Percentiles rank a stretch among this genome's conserved stretches.
Evolutionary conservation across 2,797 vertebrate genomes (phyloP).

Genomic region (Gadopsis marmoratus): DNA sequence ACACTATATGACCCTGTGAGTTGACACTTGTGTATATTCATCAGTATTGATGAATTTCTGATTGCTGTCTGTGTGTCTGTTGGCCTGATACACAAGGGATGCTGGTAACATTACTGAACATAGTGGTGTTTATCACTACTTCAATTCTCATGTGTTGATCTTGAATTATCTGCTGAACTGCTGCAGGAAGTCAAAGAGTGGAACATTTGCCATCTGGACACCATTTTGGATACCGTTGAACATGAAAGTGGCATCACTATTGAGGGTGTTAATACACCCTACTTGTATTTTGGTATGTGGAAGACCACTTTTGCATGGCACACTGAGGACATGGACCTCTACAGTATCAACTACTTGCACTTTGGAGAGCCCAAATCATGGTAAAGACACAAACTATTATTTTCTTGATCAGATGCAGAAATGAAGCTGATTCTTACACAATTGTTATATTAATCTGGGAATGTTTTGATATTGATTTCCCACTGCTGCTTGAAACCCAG

Average conservation of each 20-base stretch:
- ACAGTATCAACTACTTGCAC: slow-evolving; percentile 98
- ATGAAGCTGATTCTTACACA: neutral
- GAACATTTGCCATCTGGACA: slow-evolving; percentile 93
- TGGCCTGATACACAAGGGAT: neutral
- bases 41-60: neutral
- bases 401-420: neutral
- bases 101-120: neutral
- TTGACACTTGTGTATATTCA: slow-evolving; percentile 33
- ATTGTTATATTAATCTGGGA: neutral
- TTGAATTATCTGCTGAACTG: slow-evolving; percentile 20
- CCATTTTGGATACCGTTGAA: slow-evolving; percentile 95
- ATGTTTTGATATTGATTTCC: neutral
- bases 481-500: neutral
- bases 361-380: slow-evolving; percentile 99
- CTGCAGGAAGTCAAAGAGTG: slow-evolving; percentile 90
- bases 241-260: slow-evolving; percentile 96
- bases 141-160: neutral
- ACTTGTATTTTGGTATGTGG: slow-evolving; percentile 99
- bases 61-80: neutral
- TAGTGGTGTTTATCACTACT: accelerated
- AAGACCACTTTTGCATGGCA: slow-evolving; percentile 99
- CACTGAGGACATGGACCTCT: slow-evolving; percentile 99
- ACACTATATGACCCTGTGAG: slow-evolving; percentile 93
- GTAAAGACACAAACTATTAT: slow-evolving; percentile 75
- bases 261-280: slow-evolving; percentile 97